These are phyloP conservation scores for Druceiella hillmani DNA, from an alignment of 2,888 invertebrate genomes.

Conservation along the genomic window DNA sequence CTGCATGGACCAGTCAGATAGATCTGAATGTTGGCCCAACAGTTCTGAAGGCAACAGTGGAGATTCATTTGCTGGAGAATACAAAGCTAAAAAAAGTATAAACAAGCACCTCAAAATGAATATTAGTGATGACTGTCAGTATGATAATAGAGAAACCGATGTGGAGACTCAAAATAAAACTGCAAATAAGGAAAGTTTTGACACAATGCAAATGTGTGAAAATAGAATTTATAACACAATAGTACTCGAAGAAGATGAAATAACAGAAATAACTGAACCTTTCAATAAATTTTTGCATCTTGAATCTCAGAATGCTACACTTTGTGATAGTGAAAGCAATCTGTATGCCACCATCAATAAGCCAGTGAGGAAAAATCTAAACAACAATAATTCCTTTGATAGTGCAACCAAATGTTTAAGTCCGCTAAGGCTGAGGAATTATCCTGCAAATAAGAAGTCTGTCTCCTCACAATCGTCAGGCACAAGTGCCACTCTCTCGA, in stretches of 20 bases:
- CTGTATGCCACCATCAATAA: constrained; percentile 48
- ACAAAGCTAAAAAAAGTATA: constrained; percentile 28
- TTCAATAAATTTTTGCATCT: no score
- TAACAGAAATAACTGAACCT: no score
- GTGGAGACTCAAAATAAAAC: constrained; percentile 40
- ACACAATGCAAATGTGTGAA: no score
- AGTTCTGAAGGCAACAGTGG: constrained; percentile 59
- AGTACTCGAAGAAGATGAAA: no score
- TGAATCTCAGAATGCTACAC: no score
- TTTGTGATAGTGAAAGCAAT: constrained; percentile 41
- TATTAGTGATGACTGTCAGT: constrained; percentile 34
- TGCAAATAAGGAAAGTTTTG: constrained; percentile 28
- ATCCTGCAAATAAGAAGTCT: constrained; percentile 33
- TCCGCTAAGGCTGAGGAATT: constrained; percentile 24
- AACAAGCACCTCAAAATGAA: constrained; percentile 22
- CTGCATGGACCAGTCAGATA: constrained; percentile 66
- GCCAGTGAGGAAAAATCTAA: constrained; percentile 37
- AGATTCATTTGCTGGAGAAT: constrained; percentile 49
- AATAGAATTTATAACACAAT: no score
- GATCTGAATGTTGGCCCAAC: constrained; percentile 73
- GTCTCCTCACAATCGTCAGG: constrained; percentile 48
- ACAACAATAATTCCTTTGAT: constrained; percentile 51
- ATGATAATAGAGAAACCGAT: constrained; percentile 52
- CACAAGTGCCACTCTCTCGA: constrained; percentile 50
- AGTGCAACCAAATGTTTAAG: constrained; percentile 41